Evolutionary conservation across 2,888 invertebrate species (phyloP).

Genomic region (Aethes cnicana): DNA sequence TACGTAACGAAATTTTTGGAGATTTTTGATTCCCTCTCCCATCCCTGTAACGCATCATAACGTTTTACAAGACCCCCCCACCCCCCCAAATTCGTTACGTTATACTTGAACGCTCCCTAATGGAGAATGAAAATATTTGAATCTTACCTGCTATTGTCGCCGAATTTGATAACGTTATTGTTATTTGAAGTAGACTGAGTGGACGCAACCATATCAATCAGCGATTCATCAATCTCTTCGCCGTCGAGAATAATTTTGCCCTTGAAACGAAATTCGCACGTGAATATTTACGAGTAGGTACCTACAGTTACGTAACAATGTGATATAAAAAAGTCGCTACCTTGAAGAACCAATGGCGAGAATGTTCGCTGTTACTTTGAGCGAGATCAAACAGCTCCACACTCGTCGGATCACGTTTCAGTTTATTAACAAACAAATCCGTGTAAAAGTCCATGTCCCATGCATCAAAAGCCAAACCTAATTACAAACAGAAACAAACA

Average conservation of each 20-base stretch:
- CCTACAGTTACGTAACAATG: conserved; percentile 11
- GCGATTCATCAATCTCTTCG: conserved; percentile 87
- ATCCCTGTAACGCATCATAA: no score
- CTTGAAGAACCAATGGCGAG: conserved; percentile 99
- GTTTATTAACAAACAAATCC: conserved; percentile 89
- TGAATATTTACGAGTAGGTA: background rate
- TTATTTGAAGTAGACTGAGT: conserved; percentile 93
- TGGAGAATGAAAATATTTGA: background rate
- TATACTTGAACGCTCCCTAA: background rate
- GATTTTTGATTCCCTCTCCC: no score
- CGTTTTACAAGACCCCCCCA: no score
- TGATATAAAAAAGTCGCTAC: conserved; percentile 43
- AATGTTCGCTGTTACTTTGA: conserved; percentile 99
- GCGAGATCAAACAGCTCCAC: conserved; percentile 99
- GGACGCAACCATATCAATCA: conserved; percentile 95
- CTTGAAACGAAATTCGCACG: conserved; percentile 50
- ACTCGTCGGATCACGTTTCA: conserved; percentile 96
- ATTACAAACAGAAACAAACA: conserved; percentile 35
- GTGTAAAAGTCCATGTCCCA: conserved; percentile 96
- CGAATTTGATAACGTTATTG: conserved; percentile 98
- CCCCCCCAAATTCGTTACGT: no score
- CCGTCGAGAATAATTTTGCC: conserved; percentile 94
- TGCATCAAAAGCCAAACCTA: conserved; percentile 94
- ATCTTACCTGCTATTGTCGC: conserved; percentile 95
- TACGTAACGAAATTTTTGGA: no score